Evolutionary conservation across 2,888 invertebrate genomes (phyloP), one percentile per base, ranked within the genome.

Genomic region (Drosophila pseudotakahashii): DNA sequence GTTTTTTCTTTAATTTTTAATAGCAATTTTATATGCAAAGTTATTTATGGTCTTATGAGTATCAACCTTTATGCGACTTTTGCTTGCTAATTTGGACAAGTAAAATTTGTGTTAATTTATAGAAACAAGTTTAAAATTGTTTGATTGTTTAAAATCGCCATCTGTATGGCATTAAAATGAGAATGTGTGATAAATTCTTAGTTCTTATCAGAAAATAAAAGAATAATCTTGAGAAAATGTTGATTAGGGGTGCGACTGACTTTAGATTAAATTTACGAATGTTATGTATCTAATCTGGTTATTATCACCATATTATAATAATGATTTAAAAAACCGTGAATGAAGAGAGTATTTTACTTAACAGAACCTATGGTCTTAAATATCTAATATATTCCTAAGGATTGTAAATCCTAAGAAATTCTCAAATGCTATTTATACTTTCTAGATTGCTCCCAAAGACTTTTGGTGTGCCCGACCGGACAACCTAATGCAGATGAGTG

Each of bases 391-490:
- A n/a, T n/a, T n/a, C n/a, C n/a, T n/a, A n/a, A n/a, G n/a, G n/a
- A n/a, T n/a, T n/a, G n/a, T n/a, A n/a, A n/a, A n/a, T n/a, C n/a
- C n/a, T n/a, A n/a, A n/a, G n/a, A n/a, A 19, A 30, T 7, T 30
- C 7, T 7, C 7, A 42, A 41, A 11, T 7, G 1, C 6, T 5
- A 11, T 4, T n/a, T 1, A 23, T n/a, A 16, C 11, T 13, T 60
- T 47, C 75, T 92, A 93, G 91, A 93, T 93, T 0, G 92, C 92
- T 5, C 90, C 92, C 55, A 91, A 93, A 60, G 92, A 93, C 62
- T 93, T 91, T 75, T 94, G 94, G 94, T 95, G 94, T 81, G 93
- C 93, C 7, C 88, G 93, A 9, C 93, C 94, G 0, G 75, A 82
- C 1, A 80, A 90, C 48, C 91, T 93, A 68, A 61, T 78, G 42